A percentile compares a stretch with the other conserved stretches of the same genome.
Conservation (phyloP, 1,140 invertebrate genomes). For the Mycetomoellerius zeteki region DNA sequence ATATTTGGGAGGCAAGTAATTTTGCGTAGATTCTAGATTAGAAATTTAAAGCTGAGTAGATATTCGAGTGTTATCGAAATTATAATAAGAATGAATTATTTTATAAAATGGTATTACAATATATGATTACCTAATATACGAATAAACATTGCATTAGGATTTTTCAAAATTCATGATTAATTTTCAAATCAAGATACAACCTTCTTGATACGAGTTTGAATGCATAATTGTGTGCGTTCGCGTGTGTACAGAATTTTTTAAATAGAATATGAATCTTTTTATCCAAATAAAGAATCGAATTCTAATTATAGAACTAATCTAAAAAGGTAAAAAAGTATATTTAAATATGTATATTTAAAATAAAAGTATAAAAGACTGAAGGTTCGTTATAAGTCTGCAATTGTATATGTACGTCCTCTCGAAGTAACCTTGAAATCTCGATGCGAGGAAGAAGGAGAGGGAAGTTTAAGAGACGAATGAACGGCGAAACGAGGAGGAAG, state of each 20-base stretch:
- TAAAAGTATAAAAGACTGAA: background rate
- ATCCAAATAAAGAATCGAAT: background rate
- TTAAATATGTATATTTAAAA: background rate
- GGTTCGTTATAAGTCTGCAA: background rate
- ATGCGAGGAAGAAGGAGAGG: background rate
- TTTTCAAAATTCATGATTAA: background rate
- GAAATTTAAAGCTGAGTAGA: background rate
- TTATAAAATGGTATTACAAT: background rate
- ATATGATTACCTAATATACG: background rate
- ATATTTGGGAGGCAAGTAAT: background rate
- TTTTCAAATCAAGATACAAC: background rate
- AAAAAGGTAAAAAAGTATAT: background rate
- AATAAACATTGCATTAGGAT: background rate
- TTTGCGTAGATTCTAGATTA: background rate
- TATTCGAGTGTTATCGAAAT: background rate
- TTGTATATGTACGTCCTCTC: conserved; percentile 1
- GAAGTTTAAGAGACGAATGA: conserved; percentile 46
- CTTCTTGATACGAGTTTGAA: background rate
- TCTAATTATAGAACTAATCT: background rate
- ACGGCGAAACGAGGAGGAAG: background rate
- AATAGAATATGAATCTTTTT: background rate
- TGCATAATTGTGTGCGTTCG: too few relatives aligned
- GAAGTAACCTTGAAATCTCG: conserved; percentile 66
- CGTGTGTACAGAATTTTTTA: background rate
- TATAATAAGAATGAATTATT: background rate